Base-by-base conservation (phyloP, 2,888 invertebrate genomes). In the Spatulosminthurus flaviceps region DNA sequence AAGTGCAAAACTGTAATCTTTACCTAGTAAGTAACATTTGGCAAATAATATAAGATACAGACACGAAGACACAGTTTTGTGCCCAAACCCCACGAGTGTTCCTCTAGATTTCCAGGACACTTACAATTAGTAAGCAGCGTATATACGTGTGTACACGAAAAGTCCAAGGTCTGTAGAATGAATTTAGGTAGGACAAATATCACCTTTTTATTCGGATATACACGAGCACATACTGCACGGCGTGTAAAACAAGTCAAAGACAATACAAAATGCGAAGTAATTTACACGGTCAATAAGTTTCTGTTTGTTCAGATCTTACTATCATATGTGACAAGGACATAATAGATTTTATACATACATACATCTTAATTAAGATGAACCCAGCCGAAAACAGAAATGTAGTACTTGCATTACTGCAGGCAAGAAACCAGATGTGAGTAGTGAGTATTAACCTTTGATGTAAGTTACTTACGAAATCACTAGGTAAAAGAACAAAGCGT, bases 221-320 rank as follows among this genome's bases (percentile, higher is more conserved):
- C 34, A 34, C 34, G 5, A 9, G 9, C 34, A 34, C 34, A 34
- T 34, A 34, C 34, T 22, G 16, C 64, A 64, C 7, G 24, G 7
- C 13, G 16, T 19, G 19, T n/a, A 64, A 24, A 64, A 64, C 11
- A 19, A n/a, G 64, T 16, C 64, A 64, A 24, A 64, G 11, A 16
- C 4, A 24, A 64, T 51, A 51, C 16, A 51, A 19, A 16, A n/a
- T 51, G n/a, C 7, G 22, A n/a, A n/a, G n/a, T n/a, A n/a, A n/a
- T 64, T 5, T 64, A 21, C 34, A 71, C 70, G 70, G 70, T 71
- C 70, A 71, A 34, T 69, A n/a, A 28, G 70, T 34, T 22, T 13
- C 69, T 42, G 41, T 5, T 24, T 24, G 28, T 11, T 19, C 24
- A n/a, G 7, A 19, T 64, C 24, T 26, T 64, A 64, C 1, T 64